A percentile compares a stretch with the other conserved stretches of the same genome.
Conservation (phyloP, 2,888 invertebrate genomes). For the Nomada hirtipes region DNA sequence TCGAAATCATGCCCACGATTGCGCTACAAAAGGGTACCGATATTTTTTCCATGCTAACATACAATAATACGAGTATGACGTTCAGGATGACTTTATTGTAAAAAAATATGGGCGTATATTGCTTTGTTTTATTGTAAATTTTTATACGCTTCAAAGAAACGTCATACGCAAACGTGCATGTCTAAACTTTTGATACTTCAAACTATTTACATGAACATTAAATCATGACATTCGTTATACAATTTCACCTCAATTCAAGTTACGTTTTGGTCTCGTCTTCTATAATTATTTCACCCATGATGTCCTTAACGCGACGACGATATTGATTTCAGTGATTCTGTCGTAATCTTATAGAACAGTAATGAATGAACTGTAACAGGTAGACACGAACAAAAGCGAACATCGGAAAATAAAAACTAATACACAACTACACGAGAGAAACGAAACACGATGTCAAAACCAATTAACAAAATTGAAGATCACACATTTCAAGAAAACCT, state of each 20-base stretch:
- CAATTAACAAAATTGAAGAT: too few relatives aligned
- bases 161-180: too few relatives aligned
- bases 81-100: neutral
- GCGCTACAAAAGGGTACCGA: neutral
- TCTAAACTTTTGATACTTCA: too few relatives aligned
- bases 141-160: neutral
- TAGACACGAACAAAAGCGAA: neutral
- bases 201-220: neutral
- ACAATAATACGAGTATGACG: neutral
- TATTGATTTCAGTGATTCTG: neutral
- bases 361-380: neutral
- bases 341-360: too few relatives aligned
- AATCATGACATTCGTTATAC: neutral
- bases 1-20: neutral
- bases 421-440: too few relatives aligned
- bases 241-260: neutral
- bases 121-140: neutral
- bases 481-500: too few relatives aligned
- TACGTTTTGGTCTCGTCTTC: neutral
- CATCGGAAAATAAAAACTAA: too few relatives aligned
- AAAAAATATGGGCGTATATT: neutral
- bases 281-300: neutral
- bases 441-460: too few relatives aligned
- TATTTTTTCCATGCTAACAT: slow-evolving; percentile 1
- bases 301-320: neutral